phyloP scores from a whole-genome alignment of 2,113 vertebrate species.

The Lates calcarifer region DNA sequence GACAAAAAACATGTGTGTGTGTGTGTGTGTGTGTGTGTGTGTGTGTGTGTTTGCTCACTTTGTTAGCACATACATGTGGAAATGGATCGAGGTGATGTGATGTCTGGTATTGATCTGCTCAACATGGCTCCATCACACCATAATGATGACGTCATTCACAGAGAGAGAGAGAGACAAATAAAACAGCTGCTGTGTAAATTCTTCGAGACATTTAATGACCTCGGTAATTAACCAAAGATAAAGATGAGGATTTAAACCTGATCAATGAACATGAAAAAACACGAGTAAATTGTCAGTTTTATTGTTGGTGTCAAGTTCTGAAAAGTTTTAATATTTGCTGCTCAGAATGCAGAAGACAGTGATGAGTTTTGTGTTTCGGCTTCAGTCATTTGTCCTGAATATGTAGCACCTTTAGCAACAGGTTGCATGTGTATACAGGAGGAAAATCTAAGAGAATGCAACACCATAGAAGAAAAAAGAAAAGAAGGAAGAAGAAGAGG shows the following conservation, averaged over 20 bases:
- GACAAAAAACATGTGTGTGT: constrained; percentile 6
- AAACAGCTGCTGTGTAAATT: constrained; percentile 45
- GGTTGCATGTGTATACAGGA: neutral
- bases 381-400: neutral
- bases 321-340: constrained; percentile 6
- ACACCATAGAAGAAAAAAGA: neutral
- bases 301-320: constrained; percentile 1
- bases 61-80: constrained; percentile 55
- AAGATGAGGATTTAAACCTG: constrained; percentile 63
- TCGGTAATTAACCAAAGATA: constrained; percentile 48
- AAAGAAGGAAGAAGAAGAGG: neutral
- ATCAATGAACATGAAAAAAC: constrained; percentile 65
- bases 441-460: neutral
- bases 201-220: constrained; percentile 54
- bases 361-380: neutral
- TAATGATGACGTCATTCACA: constrained; percentile 66
- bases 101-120: constrained; percentile 81
- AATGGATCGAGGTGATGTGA: constrained; percentile 74
- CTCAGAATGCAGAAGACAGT: neutral
- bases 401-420: neutral
- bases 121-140: constrained; percentile 76
- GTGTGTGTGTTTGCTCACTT: constrained; percentile 26
- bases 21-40: constrained; percentile 13
- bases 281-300: constrained; percentile 34
- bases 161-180: constrained; percentile 11